Percentiles rank a stretch among this genome's conserved stretches.
These are phyloP conservation scores for Blastomussa wellsi DNA, from an alignment of 92 coral and sea anemone genomes.

Conservation along the genomic window DNA sequence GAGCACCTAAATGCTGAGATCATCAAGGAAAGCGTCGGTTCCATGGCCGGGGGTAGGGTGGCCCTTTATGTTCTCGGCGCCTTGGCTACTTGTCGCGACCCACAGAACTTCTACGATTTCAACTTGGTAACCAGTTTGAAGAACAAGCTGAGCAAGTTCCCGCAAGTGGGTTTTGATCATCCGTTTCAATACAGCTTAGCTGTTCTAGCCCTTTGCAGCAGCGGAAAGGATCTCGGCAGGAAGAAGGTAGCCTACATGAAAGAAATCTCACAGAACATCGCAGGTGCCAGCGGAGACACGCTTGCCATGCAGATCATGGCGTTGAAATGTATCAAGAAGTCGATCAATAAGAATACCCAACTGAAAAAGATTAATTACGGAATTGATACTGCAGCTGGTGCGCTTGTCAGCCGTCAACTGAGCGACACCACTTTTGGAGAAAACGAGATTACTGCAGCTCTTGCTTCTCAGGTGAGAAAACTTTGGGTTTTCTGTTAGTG, in stretches of 20 bases:
- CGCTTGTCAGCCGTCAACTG: neutral
- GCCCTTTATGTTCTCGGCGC: slow-evolving; percentile 67
- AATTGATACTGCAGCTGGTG: neutral
- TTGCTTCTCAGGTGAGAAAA: slow-evolving; percentile 26
- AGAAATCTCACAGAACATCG: slow-evolving; percentile 14
- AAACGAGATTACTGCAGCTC: slow-evolving; percentile 39
- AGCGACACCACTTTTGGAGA: slow-evolving; percentile 42
- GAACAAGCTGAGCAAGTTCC: slow-evolving; percentile 49
- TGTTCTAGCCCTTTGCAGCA: slow-evolving; percentile 73
- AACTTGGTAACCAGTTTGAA: slow-evolving; percentile 53
- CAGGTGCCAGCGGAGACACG: slow-evolving; percentile 37
- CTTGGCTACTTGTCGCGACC: slow-evolving; percentile 68
- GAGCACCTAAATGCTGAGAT: slow-evolving; percentile 53
- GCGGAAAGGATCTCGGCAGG: slow-evolving; percentile 36
- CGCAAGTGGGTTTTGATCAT: slow-evolving; percentile 48
- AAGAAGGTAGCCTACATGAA: neutral
- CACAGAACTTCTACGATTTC: slow-evolving; percentile 49
- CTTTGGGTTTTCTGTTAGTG: neutral
- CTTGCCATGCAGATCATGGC: slow-evolving; percentile 65
- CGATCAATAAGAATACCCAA: neutral
- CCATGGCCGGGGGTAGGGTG: slow-evolving; percentile 59
- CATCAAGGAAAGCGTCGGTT: slow-evolving; percentile 24
- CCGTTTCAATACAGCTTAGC: slow-evolving; percentile 75
- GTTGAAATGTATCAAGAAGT: slow-evolving; percentile 53
- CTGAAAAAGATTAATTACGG: neutral